Evolutionary conservation across 2,797 vertebrate genomes (phyloP).

Genomic region (Morus bassanus): DNA sequence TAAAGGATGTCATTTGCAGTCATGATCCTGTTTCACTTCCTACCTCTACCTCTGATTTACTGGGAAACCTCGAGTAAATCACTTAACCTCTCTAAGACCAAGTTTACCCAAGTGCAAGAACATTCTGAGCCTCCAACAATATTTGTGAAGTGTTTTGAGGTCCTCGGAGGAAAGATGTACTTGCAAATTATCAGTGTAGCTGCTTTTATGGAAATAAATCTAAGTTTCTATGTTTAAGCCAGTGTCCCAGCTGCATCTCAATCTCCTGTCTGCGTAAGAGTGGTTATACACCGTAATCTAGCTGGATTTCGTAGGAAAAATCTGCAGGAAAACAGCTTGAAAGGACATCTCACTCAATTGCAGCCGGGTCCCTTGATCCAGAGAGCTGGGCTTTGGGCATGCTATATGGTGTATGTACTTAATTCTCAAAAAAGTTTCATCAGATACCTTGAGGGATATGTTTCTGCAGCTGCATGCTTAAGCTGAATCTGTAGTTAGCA

Average conservation of each 20-base stretch:
- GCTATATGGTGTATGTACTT: background rate
- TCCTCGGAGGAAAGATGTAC: slow-evolving; percentile 15
- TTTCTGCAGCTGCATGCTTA: background rate
- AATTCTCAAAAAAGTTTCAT: background rate
- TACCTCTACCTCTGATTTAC: slow-evolving; percentile 45
- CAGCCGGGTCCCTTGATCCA: background rate
- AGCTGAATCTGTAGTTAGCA: background rate
- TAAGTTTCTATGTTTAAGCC: background rate
- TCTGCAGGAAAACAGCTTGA: background rate
- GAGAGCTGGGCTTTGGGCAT: background rate
- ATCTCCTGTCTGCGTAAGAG: background rate
- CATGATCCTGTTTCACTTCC: slow-evolving; percentile 49
- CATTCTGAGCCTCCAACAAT: background rate
- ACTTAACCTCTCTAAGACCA: slow-evolving; percentile 37
- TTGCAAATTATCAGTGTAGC: background rate
- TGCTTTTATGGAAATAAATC: slow-evolving; percentile 8
- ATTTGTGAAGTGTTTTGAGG: background rate
- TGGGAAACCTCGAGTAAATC: slow-evolving; percentile 44
- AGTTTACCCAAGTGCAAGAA: slow-evolving; percentile 36
- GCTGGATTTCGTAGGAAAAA: background rate
- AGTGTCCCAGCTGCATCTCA: background rate
- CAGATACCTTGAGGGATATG: background rate
- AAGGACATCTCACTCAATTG: background rate
- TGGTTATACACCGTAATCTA: background rate
- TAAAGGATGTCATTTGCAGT: slow-evolving; percentile 27